These are phyloP conservation scores for Sebastes taczanowskii DNA, from an alignment of 2,797 vertebrate genomes.

Conservation along the genomic window DNA sequence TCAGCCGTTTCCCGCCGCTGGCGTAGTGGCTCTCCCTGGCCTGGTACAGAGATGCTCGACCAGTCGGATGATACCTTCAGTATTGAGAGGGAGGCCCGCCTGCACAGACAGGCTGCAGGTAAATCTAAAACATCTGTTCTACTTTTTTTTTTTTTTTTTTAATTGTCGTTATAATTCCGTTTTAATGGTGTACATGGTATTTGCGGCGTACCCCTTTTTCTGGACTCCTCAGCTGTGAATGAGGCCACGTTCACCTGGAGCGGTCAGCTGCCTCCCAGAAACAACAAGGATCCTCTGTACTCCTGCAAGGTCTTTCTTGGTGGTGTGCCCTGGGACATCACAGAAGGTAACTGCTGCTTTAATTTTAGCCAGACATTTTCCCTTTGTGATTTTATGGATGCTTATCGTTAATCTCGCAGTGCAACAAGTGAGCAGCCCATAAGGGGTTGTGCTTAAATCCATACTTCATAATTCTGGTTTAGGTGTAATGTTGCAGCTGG, in stretches of 20 bases:
- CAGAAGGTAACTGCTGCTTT: constrained; percentile 85
- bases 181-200: background rate
- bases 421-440: background rate
- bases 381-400: background rate
- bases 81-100: constrained; percentile 95
- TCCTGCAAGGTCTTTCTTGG: constrained; percentile 99
- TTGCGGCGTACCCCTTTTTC: background rate
- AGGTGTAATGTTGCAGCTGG: background rate
- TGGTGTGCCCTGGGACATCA: constrained; percentile 98
- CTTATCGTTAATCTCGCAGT: background rate
- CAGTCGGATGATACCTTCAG: constrained; percentile 92
- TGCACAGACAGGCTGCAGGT: constrained; percentile 98
- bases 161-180: background rate
- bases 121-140: background rate
- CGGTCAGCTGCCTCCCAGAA: constrained; percentile 94
- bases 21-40: constrained; percentile 93
- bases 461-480: background rate
- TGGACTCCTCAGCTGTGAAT: constrained; percentile 87
- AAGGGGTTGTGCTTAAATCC: background rate
- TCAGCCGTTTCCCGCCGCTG: constrained; percentile 90
- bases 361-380: background rate
- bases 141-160: background rate
- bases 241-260: constrained; percentile 99
- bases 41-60: constrained; percentile 90
- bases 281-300: constrained; percentile 96